Evolutionary conservation across 37 sponge, comb jelly and placozoan genomes (phyloP), one percentile per base, ranked within the genome.

Genomic region (Oscarella lobularis): DNA sequence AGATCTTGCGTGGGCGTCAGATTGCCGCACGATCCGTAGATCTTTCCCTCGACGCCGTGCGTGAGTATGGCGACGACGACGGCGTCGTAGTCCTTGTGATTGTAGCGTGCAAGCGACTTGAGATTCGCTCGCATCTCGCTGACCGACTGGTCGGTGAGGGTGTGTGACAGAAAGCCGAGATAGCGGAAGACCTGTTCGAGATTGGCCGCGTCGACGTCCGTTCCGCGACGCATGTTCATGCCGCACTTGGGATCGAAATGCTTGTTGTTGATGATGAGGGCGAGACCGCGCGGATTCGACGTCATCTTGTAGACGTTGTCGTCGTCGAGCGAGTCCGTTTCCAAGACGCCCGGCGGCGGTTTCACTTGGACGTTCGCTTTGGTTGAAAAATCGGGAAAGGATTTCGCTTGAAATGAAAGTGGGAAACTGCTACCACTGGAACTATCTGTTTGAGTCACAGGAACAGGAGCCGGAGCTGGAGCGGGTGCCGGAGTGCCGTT

Each of bases 11-110:
- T 85, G 20, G 80, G 67, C 5, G 85, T 73, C 39, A 91, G 81
- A 37, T 90, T 87, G 2, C 87, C 88, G 74, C 89, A 87, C 32
- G 95, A 86, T 37, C 90, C 84, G 48, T 87, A 86, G 66, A 93
- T 74, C 38, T 75, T 69, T 0, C 88, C 90, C 1, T 79, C 76
- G 20, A 85, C 70, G 1, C 95, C 95, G 54, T 93, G 95, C 9
- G 83, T 79, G 20, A 90, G 81, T 29, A 93, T 39, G 41, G 79
- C 82, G 33, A 89, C 67, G 2, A 87, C 67, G 9, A 90, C 31
- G 36, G 88, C 83, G 80, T 93, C 95, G 29, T 36, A 78, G 0
- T 66, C 20, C 0, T 55, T 35, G 77, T 87, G 90, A 78, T 93
- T 86, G 32, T 32, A 3, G 27, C 3, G 27, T 14, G 78, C 39